Base-by-base conservation (phyloP, 2,888 invertebrate species). In the Julus scanicus region DNA sequence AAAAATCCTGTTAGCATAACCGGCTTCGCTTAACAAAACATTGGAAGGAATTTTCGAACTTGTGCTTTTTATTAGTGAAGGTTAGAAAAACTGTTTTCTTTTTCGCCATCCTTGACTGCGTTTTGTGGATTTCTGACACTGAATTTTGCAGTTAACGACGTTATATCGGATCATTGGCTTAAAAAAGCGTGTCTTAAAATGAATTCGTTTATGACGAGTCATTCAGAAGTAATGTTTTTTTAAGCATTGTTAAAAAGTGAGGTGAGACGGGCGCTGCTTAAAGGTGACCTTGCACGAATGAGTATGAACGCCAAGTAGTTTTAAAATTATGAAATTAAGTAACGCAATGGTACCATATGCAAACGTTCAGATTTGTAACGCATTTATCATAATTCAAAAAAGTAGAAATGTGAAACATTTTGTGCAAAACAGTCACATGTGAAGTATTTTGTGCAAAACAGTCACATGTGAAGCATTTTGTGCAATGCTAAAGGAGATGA, bases 91-190 rank as follows among this genome's bases (percentile, higher is more conserved):
- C 29, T n/a, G 44, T 63, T 63, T 63, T 63, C 57, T 71, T 29
- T 71, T 71, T 29, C 29, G 71, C 29, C 71, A 71, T 71, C 71
- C 71, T 71, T 71, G 71, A 71, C 71, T 71, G 71, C 29, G 29
- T 29, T 71, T 71, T 29, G 71, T 71, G 71, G n/a, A 71, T 71
- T 71, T 71, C 71, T 71, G 71, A 71, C 71, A 71, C 71, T 71
- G 71, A 71, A 71, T 71, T 71, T 71, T 29, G 11, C 71, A 71
- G 71, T 71, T 71, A 71, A 71, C 9, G 29, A 71, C 71, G 71
- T 8, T 29, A 71, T 29, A 71, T 71, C 71, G 71, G 71, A 71
- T 71, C 71, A 71, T 29, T 71, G 71, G 71, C 71, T 71, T 63
- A n/a, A 71, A 71, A 71, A 71, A 71, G 29, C 71, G 29, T 71